Base-by-base conservation (phyloP, 2,888 invertebrate genomes). In the Amblyjoppa fuscipennis region DNA sequence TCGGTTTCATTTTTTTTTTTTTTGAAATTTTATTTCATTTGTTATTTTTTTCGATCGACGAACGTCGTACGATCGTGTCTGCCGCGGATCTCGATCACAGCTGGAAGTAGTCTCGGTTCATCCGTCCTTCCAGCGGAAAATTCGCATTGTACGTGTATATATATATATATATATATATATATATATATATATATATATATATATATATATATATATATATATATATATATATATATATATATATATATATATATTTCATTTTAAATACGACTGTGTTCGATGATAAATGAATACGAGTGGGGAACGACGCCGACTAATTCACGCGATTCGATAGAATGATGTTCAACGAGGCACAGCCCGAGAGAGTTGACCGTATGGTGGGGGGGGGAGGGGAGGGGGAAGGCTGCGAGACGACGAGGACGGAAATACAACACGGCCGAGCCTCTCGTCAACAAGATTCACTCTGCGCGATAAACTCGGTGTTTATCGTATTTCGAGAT, bases 51-150 rank as follows among this genome's bases (percentile, higher is more conserved):
- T 28, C 59, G 59, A 59, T 28, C 4, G 11, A 25, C 25, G 11
- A 28, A 28, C 28, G 59, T 28, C 28, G 59, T 11, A 25, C 20
- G 7, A 25, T 56, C 56, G 25, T 56, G 20, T 61, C 25, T 28
- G 61, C 28, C 61, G 61, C 28, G 11, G 28, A 61, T 61, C 61
- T 61, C 61, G 28, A 49, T 75, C 45, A 49, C 25, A 11, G 56
- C 49, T 51, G 61, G 74, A 75, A 75, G 45, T 45, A 31, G 25
- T 74, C 64, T 81, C 84, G 84, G 81, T 77, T 84, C 77, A 84
- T 84, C 81, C 84, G 81, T 69, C 31, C 51, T 78, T 74, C 51
- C 49, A 78, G 66, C 56, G 38, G 56, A 59, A 74, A 28, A 61
- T 11, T 59, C 68, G 20, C 34, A 34, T 56, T 73, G 34, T 70